Evolutionary conservation across 1,140 invertebrate genomes (phyloP), one percentile per base, ranked within the genome.

Genomic region (Trachymyrmex cornetzi): DNA sequence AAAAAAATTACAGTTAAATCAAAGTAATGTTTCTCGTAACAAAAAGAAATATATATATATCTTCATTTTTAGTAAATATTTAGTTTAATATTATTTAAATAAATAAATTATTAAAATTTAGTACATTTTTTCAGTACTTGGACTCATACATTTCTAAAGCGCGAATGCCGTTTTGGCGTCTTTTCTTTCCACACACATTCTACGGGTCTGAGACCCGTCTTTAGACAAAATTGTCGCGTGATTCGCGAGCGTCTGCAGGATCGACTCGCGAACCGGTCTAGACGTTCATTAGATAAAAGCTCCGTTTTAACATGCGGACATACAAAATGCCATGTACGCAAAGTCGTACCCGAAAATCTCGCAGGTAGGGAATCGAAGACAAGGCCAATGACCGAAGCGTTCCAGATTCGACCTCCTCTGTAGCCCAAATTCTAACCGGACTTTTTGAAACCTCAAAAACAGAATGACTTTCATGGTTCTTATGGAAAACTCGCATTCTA

Each of bases 361-460:
- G 75, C 90, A 91, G 88, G 88, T 55, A 85, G 69, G 77, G 79
- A 71, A 91, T 85, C 59, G 89, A 92, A 93, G 87, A 91, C 86
- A 91, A 85, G 87, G 90, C 90, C 93, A 94, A 93, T 79, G 93
- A 94, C 93, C 94, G 92, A 90, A 85, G 90, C 90, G 93, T 94
- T 94, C 93, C 93, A 94, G 93, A 94, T 94, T 94, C 92, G 85
- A 91, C 88, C 89, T 93, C 12, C 92, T 85, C 92, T 89, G 92
- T 94, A 94, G 94, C 93, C 94, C 93, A 94, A 94, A 94, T 94
- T 93, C 94, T 94, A 94, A 94, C 93, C 93, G 93, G 92, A 94
- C 90, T 87, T 80, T 80, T 90, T 92, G 89, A 92, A 92, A 93
- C 89, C 91, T 90, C 91, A 91, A 85, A 44, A 92, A 74, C 87